phyloP scores from a whole-genome alignment of 53 echinoderm and acorn worm species.

The Henricia sp. region DNA sequence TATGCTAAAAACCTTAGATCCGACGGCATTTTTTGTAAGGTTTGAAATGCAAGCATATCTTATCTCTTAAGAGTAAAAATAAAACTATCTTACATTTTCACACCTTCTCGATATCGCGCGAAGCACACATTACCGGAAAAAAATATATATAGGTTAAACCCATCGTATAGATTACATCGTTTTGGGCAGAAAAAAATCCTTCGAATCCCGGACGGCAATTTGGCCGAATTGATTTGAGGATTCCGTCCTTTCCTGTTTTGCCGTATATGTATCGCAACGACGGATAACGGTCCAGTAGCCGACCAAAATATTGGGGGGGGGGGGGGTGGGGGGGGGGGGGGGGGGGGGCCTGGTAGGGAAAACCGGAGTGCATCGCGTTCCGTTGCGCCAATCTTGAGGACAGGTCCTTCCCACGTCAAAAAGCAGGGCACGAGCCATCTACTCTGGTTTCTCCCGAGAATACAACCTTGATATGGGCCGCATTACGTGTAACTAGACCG shows the following conservation, averaged over 20 bases:
- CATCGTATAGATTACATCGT: conserved; percentile 45
- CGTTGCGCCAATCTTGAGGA: conserved; percentile 2
- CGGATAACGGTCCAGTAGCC: not conserved
- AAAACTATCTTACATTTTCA: no score
- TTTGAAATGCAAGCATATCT: no score
- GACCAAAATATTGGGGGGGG: conserved; percentile 3
- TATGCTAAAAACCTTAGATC: no score
- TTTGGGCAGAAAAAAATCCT: conserved; percentile 37
- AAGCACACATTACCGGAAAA: not conserved
- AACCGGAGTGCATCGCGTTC: conserved; percentile 38
- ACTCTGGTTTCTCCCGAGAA: conserved; percentile 10
- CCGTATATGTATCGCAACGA: not conserved
- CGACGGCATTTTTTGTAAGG: no score
- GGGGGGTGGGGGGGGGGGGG: not conserved
- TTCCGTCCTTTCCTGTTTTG: not conserved
- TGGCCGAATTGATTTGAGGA: conserved; percentile 49
- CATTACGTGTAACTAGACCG: conserved; percentile 17
- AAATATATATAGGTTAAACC: conserved; percentile 35
- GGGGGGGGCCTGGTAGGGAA: conserved; percentile 5
- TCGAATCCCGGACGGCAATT: conserved; percentile 33
- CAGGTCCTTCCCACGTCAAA: not conserved
- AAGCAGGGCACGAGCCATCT: not conserved
- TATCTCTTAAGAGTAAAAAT: no score
- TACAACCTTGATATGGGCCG: not conserved
- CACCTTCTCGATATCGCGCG: not conserved